Percentiles rank a stretch among this genome's conserved stretches.
Evolutionary conservation across 1,140 invertebrate genomes (phyloP).

Genomic region (Anastrepha ludens): DNA sequence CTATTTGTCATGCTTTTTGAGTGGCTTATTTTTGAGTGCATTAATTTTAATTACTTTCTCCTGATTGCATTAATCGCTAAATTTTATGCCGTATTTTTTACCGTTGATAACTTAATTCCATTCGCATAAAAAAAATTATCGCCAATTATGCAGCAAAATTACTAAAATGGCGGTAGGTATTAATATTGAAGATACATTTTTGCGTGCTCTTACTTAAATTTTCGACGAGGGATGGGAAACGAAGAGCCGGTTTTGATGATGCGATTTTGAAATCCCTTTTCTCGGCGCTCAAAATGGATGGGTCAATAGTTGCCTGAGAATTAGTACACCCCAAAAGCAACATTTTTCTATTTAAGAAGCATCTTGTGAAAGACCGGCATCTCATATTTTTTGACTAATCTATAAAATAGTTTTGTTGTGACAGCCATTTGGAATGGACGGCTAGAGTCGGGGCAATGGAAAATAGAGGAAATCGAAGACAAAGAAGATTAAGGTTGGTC

Average conservation of each 20-base stretch:
- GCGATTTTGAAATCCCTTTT: too few species aligned
- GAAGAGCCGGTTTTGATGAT: too few species aligned
- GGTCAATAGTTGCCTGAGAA: background rate
- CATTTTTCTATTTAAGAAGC: too few species aligned
- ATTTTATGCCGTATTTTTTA: background rate
- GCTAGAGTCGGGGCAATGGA: too few species aligned
- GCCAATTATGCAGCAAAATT: background rate
- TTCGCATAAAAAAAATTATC: background rate
- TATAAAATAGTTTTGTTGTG: too few species aligned
- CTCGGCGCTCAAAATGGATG: too few species aligned
- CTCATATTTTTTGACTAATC: too few species aligned
- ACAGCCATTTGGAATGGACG: too few species aligned
- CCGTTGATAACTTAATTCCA: constrained; percentile 20
- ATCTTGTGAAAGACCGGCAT: too few species aligned
- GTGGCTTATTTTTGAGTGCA: background rate
- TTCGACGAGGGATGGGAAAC: background rate
- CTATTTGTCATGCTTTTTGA: constrained; percentile 14
- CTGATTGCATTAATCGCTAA: constrained; percentile 38
- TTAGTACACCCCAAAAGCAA: background rate
- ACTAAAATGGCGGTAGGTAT: background rate
- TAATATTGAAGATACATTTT: background rate
- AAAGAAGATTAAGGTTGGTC: too few species aligned
- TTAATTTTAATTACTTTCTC: constrained; percentile 45
- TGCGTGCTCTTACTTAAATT: background rate
- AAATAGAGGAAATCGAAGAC: too few species aligned